A percentile compares a stretch with the other conserved stretches of the same genome.
Conservation (phyloP, 2,797 vertebrate species). For the Miichthys miiuy region DNA sequence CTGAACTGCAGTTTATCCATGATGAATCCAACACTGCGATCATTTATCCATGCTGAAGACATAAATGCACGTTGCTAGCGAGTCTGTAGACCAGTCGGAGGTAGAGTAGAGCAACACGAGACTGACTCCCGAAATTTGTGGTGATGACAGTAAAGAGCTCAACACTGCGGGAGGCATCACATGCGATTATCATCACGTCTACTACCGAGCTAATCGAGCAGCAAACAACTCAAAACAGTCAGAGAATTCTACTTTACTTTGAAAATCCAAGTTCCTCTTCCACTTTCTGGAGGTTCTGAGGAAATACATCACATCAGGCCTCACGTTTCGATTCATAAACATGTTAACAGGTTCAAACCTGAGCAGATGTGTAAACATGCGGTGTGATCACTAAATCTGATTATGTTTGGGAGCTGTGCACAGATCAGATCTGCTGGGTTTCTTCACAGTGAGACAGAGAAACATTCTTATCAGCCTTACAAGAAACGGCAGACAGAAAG, state of each 20-base stretch:
- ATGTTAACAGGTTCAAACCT: not conserved
- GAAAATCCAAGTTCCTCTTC: not conserved
- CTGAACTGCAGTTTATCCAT: too few relatives aligned
- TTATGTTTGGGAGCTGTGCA: not conserved
- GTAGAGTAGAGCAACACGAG: too few relatives aligned
- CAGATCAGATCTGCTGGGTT: not conserved
- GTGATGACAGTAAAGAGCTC: too few relatives aligned
- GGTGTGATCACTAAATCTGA: not conserved
- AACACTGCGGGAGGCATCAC: too few relatives aligned
- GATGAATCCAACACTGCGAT: too few relatives aligned
- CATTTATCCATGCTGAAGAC: too few relatives aligned
- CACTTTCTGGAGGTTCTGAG: not conserved
- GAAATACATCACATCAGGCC: too few relatives aligned
- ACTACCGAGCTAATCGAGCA: not conserved
- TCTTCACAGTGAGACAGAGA: slow-evolving; percentile 15
- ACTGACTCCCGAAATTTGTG: too few relatives aligned
- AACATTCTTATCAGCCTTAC: slow-evolving; percentile 47
- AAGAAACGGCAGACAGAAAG: slow-evolving; percentile 35
- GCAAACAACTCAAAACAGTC: not conserved
- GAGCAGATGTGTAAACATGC: not conserved
- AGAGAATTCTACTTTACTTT: not conserved
- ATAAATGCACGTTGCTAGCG: too few relatives aligned
- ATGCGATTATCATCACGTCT: too few relatives aligned
- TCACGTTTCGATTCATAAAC: not conserved
- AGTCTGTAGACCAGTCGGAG: too few relatives aligned